Base-by-base conservation (phyloP, 2,888 invertebrate species). In the Alentia gelatinosa region DNA sequence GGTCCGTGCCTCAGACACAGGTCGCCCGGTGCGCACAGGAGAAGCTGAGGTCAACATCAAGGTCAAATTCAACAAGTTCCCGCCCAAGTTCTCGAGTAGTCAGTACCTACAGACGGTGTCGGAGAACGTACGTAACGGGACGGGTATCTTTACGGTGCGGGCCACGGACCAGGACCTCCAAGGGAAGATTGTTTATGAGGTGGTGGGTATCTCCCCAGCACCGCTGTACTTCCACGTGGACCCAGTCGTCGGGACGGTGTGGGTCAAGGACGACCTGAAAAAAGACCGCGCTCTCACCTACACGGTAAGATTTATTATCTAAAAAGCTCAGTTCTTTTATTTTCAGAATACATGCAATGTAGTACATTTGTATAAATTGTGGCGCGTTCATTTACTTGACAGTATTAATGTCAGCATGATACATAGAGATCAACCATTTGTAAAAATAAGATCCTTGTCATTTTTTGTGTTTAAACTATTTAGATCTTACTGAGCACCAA, bases 301-400 rank as follows among this genome's bases (percentile, higher is more conserved):
- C 92, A 93, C 91, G 56, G 95, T 95, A 91, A 93, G 94, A 74
- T 33, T n/a, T n/a, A n/a, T n/a, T n/a, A n/a, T n/a, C n/a, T n/a
- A n/a, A n/a, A n/a, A n/a, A n/a, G n/a, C n/a, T n/a, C n/a, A n/a
- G n/a, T n/a, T n/a, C n/a, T n/a, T n/a, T n/a, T n/a, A n/a, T n/a
- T 33, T 19, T 56, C 47, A 7, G 15, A 42, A 15, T 42, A 7
- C 15, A 56, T 19, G 1, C n/a, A 56, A 56, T 56, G 3, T 56
- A n/a, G 3, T 56, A 4, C 56, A 56, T 12, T 56, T 47, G 56
- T 9, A 3, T 5, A n/a, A 56, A 4, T n/a, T n/a, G n/a, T n/a
- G n/a, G n/a, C n/a, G n/a, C n/a, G n/a, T n/a, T n/a, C n/a, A n/a
- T n/a, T n/a, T n/a, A n/a, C n/a, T n/a, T n/a, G n/a, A n/a, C n/a